These are phyloP conservation scores for Drosophila barbarae DNA, from an alignment of 2,888 invertebrate species.

Conservation along the genomic window DNA sequence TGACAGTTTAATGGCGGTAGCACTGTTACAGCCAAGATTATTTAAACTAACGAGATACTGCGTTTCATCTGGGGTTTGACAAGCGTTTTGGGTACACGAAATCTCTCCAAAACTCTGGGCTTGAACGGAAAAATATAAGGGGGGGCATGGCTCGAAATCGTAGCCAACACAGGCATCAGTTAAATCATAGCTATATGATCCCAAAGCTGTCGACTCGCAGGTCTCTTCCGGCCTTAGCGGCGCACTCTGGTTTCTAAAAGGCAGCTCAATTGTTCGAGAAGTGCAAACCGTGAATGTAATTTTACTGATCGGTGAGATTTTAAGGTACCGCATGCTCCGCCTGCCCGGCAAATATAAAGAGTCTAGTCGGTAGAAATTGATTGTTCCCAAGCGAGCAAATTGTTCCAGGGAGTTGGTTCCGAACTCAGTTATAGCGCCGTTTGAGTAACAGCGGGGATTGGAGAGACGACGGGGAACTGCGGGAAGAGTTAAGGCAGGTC, in stretches of 20 bases:
- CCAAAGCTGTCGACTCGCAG: slow-evolving; percentile 82
- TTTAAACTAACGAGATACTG: slow-evolving; percentile 84
- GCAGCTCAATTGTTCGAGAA: slow-evolving; percentile 82
- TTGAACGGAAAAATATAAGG: slow-evolving; percentile 85
- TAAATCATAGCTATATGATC: slow-evolving; percentile 81
- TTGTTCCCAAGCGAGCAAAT: slow-evolving; percentile 83
- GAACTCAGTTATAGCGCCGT: slow-evolving; percentile 78
- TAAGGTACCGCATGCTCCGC: slow-evolving; percentile 81
- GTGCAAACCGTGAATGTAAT: slow-evolving; percentile 83
- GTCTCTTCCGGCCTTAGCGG: slow-evolving; percentile 80
- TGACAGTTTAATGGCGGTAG: background rate
- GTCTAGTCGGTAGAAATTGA: slow-evolving; percentile 85
- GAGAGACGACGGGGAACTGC: slow-evolving; percentile 83
- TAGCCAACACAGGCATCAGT: slow-evolving; percentile 82
- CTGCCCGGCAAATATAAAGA: slow-evolving; percentile 85
- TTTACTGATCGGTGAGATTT: slow-evolving; percentile 82
- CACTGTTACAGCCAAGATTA: slow-evolving; percentile 84
- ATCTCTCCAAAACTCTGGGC: slow-evolving; percentile 70
- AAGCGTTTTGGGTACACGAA: slow-evolving; percentile 82
- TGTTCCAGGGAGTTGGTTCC: slow-evolving; percentile 81
- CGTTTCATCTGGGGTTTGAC: slow-evolving; percentile 85
- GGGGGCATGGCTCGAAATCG: slow-evolving; percentile 83
- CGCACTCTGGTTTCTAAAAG: slow-evolving; percentile 79
- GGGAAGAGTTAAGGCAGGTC: background rate
- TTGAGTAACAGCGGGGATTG: slow-evolving; percentile 83